Evolutionary conservation across 2,113 vertebrate genomes (phyloP).

Genomic region (Porphyrio hochstetteri): DNA sequence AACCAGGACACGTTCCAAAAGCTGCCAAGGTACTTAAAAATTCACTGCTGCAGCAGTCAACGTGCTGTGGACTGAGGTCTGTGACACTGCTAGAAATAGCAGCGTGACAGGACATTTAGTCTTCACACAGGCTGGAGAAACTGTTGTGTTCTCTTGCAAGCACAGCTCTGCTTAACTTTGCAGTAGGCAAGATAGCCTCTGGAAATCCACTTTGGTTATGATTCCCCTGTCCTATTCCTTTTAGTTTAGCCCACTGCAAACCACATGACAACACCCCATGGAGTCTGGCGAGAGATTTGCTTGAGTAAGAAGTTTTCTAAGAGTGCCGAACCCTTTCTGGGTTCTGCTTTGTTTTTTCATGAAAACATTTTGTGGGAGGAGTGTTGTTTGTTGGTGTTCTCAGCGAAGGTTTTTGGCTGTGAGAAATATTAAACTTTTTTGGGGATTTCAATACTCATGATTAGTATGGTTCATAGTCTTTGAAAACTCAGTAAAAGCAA

Average conservation of each 20-base stretch:
- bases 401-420: neutral
- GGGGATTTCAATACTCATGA: neutral
- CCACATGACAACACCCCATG: neutral
- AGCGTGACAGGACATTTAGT: neutral
- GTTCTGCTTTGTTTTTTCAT: neutral
- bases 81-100: neutral
- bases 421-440: neutral
- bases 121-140: neutral
- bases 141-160: neutral
- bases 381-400: neutral
- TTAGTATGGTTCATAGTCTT: neutral
- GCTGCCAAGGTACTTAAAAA: neutral
- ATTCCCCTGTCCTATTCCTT: neutral
- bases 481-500: neutral
- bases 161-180: neutral
- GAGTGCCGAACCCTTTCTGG: neutral
- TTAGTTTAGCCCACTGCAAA: neutral
- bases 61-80: neutral
- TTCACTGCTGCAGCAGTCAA: no score
- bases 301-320: neutral
- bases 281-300: neutral
- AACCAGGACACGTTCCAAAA: neutral
- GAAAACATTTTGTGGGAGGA: neutral
- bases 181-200: neutral
- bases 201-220: neutral